Evolutionary conservation across 2,113 vertebrate genomes (phyloP).

Genomic region (Pteropus alecto): DNA sequence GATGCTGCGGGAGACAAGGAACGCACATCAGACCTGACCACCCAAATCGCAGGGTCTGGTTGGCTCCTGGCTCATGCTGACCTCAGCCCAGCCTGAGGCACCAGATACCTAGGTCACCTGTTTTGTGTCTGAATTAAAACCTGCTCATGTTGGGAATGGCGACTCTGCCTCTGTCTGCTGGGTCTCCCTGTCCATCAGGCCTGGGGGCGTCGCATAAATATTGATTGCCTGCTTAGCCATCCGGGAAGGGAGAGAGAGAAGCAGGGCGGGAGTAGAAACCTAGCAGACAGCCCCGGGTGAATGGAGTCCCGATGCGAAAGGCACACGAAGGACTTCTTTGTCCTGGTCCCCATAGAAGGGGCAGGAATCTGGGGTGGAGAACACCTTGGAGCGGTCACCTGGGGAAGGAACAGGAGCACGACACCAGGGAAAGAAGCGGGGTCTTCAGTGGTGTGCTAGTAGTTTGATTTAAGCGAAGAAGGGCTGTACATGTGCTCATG

Average conservation of each 20-base stretch:
- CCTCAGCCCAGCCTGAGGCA: not conserved
- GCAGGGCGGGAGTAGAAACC: not conserved
- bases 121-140: not conserved
- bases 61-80: not conserved
- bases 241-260: not conserved
- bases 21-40: not conserved
- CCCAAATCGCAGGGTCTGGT: not conserved
- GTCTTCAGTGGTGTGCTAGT: accelerated
- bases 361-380: not conserved
- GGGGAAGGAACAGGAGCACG: not conserved
- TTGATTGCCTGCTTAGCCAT: constrained; percentile 36
- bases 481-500: accelerated
- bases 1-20: not conserved
- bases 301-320: not conserved
- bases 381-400: not conserved
- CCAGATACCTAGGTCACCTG: not conserved
- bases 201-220: constrained; percentile 3
- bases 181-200: not conserved
- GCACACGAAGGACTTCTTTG: not conserved
- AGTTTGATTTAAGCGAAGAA: not conserved
- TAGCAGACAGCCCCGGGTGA: not conserved
- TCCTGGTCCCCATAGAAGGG: not conserved
- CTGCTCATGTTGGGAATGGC: not conserved
- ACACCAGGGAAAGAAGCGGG: not conserved
- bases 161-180: not conserved